Evolutionary conservation across 2,888 invertebrate genomes (phyloP).

Genomic region (Nipponacmea schrenckii): DNA sequence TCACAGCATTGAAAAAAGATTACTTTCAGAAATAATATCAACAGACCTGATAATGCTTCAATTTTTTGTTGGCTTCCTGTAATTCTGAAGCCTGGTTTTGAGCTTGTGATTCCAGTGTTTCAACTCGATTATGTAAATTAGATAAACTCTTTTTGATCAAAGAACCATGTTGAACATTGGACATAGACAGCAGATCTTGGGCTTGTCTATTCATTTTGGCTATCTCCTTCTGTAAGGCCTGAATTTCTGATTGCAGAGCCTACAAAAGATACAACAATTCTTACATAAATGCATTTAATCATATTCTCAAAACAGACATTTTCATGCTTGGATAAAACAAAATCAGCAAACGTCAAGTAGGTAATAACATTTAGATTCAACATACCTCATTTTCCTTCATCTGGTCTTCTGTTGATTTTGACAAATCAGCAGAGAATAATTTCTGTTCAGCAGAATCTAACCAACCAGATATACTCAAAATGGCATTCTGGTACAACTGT

Average conservation of each 20-base stretch:
- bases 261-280: constrained; percentile 15
- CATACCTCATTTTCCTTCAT: constrained; percentile 59
- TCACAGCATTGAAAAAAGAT: too few relatives aligned
- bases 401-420: constrained; percentile 48
- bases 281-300: too few relatives aligned
- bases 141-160: constrained; percentile 51
- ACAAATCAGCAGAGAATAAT: constrained; percentile 44
- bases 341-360: too few relatives aligned
- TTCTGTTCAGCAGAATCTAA: constrained; percentile 59
- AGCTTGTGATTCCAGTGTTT: constrained; percentile 51
- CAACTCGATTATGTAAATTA: constrained; percentile 51
- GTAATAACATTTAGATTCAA: too few relatives aligned
- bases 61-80: constrained; percentile 40
- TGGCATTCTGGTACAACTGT: constrained; percentile 58
- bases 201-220: constrained; percentile 46
- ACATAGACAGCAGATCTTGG: constrained; percentile 45
- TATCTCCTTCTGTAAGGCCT: constrained; percentile 69
- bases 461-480: constrained; percentile 58
- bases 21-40: too few relatives aligned
- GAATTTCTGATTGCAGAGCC: constrained; percentile 55
- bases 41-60: constrained; percentile 49
- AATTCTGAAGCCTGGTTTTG: constrained; percentile 49
- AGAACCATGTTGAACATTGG: constrained; percentile 45
- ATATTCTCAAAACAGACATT: too few relatives aligned
- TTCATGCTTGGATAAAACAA: too few relatives aligned